A percentile compares a stretch with the other conserved stretches of the same genome.
These are phyloP conservation scores for Cnemophilus loriae DNA, from an alignment of 2,113 vertebrate species.

Conservation along the genomic window DNA sequence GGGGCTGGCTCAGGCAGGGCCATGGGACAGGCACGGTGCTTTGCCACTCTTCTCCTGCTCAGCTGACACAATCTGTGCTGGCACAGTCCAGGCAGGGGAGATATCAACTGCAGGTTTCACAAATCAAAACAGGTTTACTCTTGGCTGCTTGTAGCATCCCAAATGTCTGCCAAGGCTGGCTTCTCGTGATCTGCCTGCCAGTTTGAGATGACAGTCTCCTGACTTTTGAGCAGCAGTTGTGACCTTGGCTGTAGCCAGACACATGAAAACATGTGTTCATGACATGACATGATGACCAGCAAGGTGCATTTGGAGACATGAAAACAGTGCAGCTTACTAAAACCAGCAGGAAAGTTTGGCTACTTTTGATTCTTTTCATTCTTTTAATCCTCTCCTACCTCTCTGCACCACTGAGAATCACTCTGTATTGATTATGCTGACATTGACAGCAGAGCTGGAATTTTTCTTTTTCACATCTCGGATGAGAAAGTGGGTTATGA, in stretches of 20 bases:
- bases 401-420: constrained; percentile 40
- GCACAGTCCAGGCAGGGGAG: background rate
- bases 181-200: background rate
- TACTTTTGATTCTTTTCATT: constrained; percentile 37
- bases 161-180: background rate
- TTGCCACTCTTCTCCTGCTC: background rate
- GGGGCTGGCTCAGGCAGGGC: background rate
- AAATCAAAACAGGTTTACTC: background rate
- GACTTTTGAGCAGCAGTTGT: background rate
- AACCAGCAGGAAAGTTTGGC: constrained; percentile 36
- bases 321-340: background rate
- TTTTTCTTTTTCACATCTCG: constrained; percentile 45
- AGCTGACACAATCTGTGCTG: background rate
- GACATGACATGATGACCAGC: background rate
- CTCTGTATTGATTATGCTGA: constrained; percentile 68
- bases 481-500: constrained; percentile 77
- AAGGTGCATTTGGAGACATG: background rate
- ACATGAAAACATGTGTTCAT: background rate
- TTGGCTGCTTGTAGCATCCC: background rate
- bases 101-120: background rate
- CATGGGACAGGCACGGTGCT: background rate
- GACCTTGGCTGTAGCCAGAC: background rate
- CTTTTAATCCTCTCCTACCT: constrained; percentile 23
- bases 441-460: constrained; percentile 41
- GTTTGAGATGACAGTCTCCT: background rate